Base-by-base conservation (phyloP, 2,888 invertebrate species). In the Phragmatobia fuliginosa region DNA sequence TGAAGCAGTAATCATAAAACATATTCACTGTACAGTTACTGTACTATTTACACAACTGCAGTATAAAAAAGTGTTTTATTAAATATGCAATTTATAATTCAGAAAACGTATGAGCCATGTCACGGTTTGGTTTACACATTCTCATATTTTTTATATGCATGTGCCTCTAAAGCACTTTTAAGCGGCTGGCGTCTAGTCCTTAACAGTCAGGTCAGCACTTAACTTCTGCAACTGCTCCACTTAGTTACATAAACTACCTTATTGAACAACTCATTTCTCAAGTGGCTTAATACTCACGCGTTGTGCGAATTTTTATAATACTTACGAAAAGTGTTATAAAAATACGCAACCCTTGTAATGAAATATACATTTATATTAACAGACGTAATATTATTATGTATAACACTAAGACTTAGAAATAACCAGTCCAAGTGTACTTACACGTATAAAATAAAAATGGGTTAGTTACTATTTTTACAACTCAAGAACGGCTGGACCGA, bases 181-280 rank as follows among this genome's bases (percentile, higher is more conserved):
- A 66, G 56, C 31, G 1, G 25, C 10, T 31, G 25, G 8, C n/a
- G 21, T 25, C 45, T 62, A 75, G 66, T 72, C 73, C 79, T 76
- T 73, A 70, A 52, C 31, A 71, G 70, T 75, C 66, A 67, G 63
- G 70, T 80, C 81, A 78, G 73, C 74, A 70, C 33, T 78, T 73
- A 80, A 74, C 67, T 75, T 75, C 74, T 82, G 88, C 87, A 87
- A 89, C 72, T 86, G 92, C 90, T 91, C 92, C 77, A 92, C 87
- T 90, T 91, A 80, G 80, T 94, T 93, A 91, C 91, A 87, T 89
- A 91, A 92, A 82, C 78, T 70, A 83, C 85, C 85, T 87, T 89
- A 90, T 89, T 87, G 83, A 84, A 90, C 87, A 86, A 81, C 78
- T 86, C 86, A 84, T 87, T 80, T 73, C 70, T 75, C 79, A 85